Conservation (phyloP, 1,140 invertebrate species). For the Apolygus lucorum region DNA sequence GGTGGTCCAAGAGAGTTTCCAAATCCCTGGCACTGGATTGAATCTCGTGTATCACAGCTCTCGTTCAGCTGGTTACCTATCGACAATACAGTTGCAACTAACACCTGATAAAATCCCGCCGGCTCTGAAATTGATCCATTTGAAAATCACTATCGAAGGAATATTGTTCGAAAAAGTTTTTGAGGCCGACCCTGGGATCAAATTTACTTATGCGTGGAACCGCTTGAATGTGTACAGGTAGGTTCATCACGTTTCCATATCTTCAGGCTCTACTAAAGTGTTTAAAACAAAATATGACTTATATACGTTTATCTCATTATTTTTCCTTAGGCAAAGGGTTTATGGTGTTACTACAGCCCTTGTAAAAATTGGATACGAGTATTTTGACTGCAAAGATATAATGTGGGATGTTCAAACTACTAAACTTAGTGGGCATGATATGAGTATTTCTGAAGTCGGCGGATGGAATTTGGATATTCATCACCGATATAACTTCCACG, state of each 20-base stretch:
- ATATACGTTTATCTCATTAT: constrained; percentile 21
- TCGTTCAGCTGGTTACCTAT: constrained; percentile 80
- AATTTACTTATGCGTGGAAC: constrained; percentile 95
- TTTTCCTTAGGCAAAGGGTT: constrained; percentile 66
- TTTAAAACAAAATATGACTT: too few relatives aligned
- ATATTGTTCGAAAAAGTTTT: constrained; percentile 86
- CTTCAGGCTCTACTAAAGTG: too few relatives aligned
- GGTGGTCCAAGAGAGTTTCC: constrained; percentile 87
- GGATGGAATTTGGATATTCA: constrained; percentile 97
- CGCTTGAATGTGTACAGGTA: constrained; percentile 80
- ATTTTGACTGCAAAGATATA: constrained; percentile 82
- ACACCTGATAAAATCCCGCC: constrained; percentile 76
- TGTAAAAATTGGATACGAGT: constrained; percentile 94
- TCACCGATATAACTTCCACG: constrained; percentile 94
- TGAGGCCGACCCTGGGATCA: constrained; percentile 90
- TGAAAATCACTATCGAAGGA: constrained; percentile 88
- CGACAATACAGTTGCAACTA: constrained; percentile 87
- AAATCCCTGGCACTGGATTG: constrained; percentile 84
- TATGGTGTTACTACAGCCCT: constrained; percentile 82
- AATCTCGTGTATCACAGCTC: constrained; percentile 94
- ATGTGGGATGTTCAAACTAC: constrained; percentile 95
- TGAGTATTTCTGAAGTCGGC: constrained; percentile 91
- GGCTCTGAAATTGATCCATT: constrained; percentile 73
- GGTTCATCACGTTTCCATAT: too few relatives aligned
- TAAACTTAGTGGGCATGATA: constrained; percentile 88